phyloP scores from a whole-genome alignment of 2,888 invertebrate genomes.

The Prostheceraeus crozeri region DNA sequence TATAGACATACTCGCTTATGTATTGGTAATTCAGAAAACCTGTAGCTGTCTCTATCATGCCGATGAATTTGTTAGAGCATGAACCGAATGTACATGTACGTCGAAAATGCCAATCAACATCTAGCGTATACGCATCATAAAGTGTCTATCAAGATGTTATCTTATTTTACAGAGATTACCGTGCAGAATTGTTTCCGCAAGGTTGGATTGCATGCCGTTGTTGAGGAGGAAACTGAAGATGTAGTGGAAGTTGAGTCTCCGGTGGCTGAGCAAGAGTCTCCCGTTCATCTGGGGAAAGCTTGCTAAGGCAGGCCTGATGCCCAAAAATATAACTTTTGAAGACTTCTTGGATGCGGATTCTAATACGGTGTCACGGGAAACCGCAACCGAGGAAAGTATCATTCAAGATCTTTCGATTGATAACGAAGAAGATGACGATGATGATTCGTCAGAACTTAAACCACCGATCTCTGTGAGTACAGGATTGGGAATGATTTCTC shows the following conservation, averaged over 20 bases:
- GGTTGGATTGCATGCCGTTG: neutral
- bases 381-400: neutral
- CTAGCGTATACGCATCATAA: too few relatives aligned
- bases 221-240: neutral
- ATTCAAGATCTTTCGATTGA: neutral
- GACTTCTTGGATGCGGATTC: neutral
- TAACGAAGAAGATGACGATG: neutral
- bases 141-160: too few relatives aligned
- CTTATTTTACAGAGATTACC: conserved; percentile 8
- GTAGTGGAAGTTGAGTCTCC: neutral
- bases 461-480: neutral
- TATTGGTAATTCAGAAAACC: too few relatives aligned
- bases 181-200: conserved; percentile 1
- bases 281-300: neutral
- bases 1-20: too few relatives aligned
- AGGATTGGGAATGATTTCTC: neutral
- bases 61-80: too few relatives aligned
- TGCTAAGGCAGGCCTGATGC: neutral
- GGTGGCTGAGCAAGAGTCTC: neutral
- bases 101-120: too few relatives aligned
- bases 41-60: too few relatives aligned
- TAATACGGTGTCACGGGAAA: neutral
- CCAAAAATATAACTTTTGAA: neutral
- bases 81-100: too few relatives aligned
- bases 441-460: neutral